Conservation (phyloP, 2,113 vertebrate species). For the Clarias gariepinus region DNA sequence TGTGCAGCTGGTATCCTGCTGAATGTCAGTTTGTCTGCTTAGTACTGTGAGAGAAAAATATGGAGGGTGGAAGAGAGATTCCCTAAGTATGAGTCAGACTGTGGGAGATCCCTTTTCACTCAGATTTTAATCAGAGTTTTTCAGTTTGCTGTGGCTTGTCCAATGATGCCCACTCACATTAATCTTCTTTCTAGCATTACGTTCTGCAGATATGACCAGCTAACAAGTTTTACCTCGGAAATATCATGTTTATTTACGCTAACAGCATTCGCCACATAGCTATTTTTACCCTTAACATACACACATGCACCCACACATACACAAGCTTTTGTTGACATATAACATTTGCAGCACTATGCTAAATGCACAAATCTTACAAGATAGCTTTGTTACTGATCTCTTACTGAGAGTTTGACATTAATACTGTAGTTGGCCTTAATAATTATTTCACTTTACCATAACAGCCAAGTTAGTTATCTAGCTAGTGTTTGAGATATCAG, state of each 20-base stretch:
- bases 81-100: conserved; percentile 47
- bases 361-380: not conserved
- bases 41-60: conserved; percentile 4
- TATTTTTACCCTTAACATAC: not conserved
- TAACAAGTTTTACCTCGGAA: not conserved
- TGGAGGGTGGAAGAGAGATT: conserved; percentile 39
- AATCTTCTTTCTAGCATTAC: conserved; percentile 1
- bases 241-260: conserved; percentile 6
- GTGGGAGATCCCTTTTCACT: conserved; percentile 42
- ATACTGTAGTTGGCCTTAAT: not conserved
- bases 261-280: not conserved
- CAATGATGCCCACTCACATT: conserved; percentile 6
- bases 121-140: conserved; percentile 5
- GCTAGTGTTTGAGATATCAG: not conserved
- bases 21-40: conserved; percentile 44
- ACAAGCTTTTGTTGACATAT: conserved; percentile 22
- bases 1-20: conserved; percentile 39
- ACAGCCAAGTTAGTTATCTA: not conserved
- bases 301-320: too few relatives aligned
- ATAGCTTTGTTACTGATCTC: not conserved
- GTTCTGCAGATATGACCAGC: conserved; percentile 9
- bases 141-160: conserved; percentile 10
- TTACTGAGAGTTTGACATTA: not conserved
- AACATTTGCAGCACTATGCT: not conserved
- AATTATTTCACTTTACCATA: too few relatives aligned